These are phyloP conservation scores for Agrochola circellaris DNA, from an alignment of 2,888 invertebrate species.

Conservation along the genomic window DNA sequence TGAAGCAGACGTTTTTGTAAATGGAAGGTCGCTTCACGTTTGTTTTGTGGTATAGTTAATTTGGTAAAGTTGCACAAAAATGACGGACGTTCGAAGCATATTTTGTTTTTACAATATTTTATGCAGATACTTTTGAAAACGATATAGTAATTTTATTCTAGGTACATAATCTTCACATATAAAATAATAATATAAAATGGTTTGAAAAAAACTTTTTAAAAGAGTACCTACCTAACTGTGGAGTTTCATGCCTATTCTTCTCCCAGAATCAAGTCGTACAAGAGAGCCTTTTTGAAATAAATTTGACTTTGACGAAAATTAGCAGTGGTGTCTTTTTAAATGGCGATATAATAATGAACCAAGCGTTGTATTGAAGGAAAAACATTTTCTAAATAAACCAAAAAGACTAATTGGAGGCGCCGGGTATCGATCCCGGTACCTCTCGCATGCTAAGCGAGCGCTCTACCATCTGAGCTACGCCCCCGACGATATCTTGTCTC, in stretches of 20 bases:
- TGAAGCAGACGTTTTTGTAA: conserved; percentile 4
- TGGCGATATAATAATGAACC: no score
- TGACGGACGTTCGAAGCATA: not conserved
- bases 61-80: conserved; percentile 11
- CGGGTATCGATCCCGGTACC: conserved; percentile 91
- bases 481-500: conserved; percentile 64
- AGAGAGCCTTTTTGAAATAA: no score
- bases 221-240: no score
- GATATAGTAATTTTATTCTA: no score
- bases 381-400: not conserved
- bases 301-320: not conserved
- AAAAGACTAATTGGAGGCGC: conserved; percentile 82
- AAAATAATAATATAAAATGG: no score
- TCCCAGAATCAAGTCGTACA: no score
- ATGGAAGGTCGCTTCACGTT: conserved; percentile 17
- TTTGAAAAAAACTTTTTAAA: no score
- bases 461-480: conserved; percentile 88
- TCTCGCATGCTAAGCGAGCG: conserved; percentile 90
- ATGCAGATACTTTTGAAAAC: not conserved
- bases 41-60: not conserved
- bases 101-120: not conserved
- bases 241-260: no score
- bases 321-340: not conserved
- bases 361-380: not conserved
- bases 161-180: no score